Base-by-base conservation (phyloP, 2,113 vertebrate species). In the Notarius lentiginosus region DNA sequence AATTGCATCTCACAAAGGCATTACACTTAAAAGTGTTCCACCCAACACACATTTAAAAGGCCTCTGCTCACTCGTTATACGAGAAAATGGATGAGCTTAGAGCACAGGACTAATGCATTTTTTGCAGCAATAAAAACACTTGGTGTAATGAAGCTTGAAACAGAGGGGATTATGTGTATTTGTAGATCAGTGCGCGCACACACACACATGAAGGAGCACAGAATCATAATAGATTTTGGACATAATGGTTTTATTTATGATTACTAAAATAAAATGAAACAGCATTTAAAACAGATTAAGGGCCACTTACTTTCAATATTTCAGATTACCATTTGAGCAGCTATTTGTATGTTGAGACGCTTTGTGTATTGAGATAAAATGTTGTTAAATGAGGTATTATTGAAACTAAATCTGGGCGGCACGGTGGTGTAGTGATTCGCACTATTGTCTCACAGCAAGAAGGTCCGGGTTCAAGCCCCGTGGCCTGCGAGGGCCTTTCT, bases 121-220 rank as follows among this genome's bases (percentile, higher is more conserved):
- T 79, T 58, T 82, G 56, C n/a, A 76, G 81, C 80, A 87, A 30
- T 77, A 58, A 76, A 60, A 65, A 83, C 20, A 34, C 86, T 66
- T 41, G 49, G 79, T 77, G 82, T 77, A 83, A 83, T 82, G 60
- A 83, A 22, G 60, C 60, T 79, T 79, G 61, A 86, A 79, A 86
- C 66, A 82, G 75, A 82, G 66, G 30, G 27, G 63, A 68, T 80
- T 86, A 66, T 79, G 49, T 79, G 60, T 70, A 47, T 81, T 56
- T 72, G 58, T 72, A 80, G 76, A 86, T 81, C 63, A 41, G 49
- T 15, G 2, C 56, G 51, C 7, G 1, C 72, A 55, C 27, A 56
- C 47, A 53, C 47, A 24, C 49, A n/a, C 76, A 79, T n/a, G 14
- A 49, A 53, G 7, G 18, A 79, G 15, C 30, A 51, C n/a, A 34